Evolutionary conservation across 2,113 vertebrate genomes (phyloP), one percentile per base, ranked within the genome.

Genomic region (Hyperoodon ampullatus): DNA sequence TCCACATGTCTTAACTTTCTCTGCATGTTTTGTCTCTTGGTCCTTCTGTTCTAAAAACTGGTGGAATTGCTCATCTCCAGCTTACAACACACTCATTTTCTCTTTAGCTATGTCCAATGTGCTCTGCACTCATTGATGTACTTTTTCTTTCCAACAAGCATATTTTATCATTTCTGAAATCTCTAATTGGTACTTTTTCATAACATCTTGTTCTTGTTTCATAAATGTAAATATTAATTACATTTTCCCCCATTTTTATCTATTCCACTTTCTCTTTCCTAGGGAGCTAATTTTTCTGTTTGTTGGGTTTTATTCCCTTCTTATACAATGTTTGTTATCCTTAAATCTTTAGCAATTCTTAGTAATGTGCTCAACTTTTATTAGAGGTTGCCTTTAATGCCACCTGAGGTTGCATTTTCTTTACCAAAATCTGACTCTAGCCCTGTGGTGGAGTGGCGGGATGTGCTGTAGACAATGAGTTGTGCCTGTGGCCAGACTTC

Each of bases 261-360:
- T 39, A 11, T 65, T 94, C 21, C n/a, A 83, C 55, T 94, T 71
- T 83, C 30, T 91, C 53, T 88, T 66, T 70, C 6, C 16, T 83
- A 61, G 9, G 19, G 6, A 60, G 26, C 33, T 83, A 83, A 58
- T 85, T 83, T 92, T 95, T 83, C 44, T 66, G 14, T 60, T n/a
- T 33, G 35, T 60, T 68, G 53, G 12, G 9, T 47, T 82, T 81
- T 68, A 5, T 82, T 85, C 50, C 72, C 86, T 77, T 93, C 42
- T 81, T 75, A 63, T 16, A 30, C 13, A 58, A n/a, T 68, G 61
- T 75, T 60, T 95, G 33, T 74, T 82, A 85, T 70, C 53, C 12
- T 89, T 80, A 60, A 93, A 85, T 86, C 77, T 86, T 93, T 14
- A 78, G 47, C 33, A 60, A 33, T 80, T 92, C 65, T 66, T 72